phyloP scores from a whole-genome alignment of 2,888 invertebrate species.

The Drosophila paucipuncta region DNA sequence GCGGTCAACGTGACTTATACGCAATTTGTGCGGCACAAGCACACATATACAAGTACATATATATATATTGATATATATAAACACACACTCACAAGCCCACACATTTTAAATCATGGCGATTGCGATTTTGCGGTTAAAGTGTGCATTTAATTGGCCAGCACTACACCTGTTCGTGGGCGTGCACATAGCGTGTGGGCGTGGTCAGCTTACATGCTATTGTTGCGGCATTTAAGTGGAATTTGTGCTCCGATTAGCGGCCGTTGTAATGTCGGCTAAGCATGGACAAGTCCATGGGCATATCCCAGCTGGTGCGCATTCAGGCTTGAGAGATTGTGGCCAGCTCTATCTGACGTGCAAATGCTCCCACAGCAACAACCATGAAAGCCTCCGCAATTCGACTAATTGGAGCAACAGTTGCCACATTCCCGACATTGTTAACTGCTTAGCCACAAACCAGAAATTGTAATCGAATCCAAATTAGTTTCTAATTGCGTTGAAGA shows the following conservation, averaged over 20 bases:
- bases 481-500: neutral
- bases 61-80: neutral
- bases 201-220: constrained; percentile 44
- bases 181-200: constrained; percentile 3
- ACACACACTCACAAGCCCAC: neutral
- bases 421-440: constrained; percentile 1
- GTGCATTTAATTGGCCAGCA: constrained; percentile 54
- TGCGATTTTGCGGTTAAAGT: constrained; percentile 56
- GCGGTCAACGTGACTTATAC: constrained; percentile 42
- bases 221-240: constrained; percentile 71
- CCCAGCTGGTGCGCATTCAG: constrained; percentile 47
- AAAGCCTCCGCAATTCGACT: constrained; percentile 30
- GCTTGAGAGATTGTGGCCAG: constrained; percentile 66
- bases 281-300: constrained; percentile 30
- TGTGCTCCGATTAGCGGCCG: constrained; percentile 66
- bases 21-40: constrained; percentile 7
- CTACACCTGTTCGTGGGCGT: constrained; percentile 27
- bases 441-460: neutral
- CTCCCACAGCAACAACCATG: constrained; percentile 13
- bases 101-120: constrained; percentile 37
- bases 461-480: neutral
- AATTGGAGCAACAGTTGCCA: constrained; percentile 44
- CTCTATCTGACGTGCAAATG: constrained; percentile 10
- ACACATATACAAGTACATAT: neutral
- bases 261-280: constrained; percentile 50